Base-by-base conservation (phyloP, 2,888 invertebrate genomes). In the Cheilosia scutellata region DNA sequence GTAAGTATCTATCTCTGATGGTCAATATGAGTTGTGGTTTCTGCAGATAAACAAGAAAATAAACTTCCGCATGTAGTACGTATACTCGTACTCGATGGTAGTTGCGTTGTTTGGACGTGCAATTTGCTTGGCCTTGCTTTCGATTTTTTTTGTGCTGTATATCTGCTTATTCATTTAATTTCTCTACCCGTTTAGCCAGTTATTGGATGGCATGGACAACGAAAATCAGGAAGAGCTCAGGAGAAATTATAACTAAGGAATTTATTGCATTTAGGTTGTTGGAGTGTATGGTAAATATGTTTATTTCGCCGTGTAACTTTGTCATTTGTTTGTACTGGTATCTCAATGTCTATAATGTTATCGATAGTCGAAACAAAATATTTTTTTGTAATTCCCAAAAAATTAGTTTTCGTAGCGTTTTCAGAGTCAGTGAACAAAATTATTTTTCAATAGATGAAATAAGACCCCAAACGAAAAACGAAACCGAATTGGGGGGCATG, bases 121-220 rank as follows among this genome's bases (percentile, higher is more conserved):
- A 29, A 9, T 42, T 53, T 37, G n/a, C 6, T 68, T 42, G 53
- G 29, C 16, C 31, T 33, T 70, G 44, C 68, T 70, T 70, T 70
- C 68, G 57, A 70, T 70, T 44, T 31, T 57, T 20, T 68, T 68
- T 25, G 20, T 33, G 16, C 20, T 25, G 55, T 42, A 44, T 33
- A 13, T 57, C 13, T 6, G 13, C 44, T 25, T 53, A 25, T 25
- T 6, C n/a, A 5, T 6, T 53, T 33, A 44, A 57, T 70, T 70
- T 70, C 68, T 57, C 68, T 55, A 55, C 57, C 47, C 20, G 42
- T 68, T 68, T 20, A 44, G 55, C 31, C 4, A 55, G 68, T 68
- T 68, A 16, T 20, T 42, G 25, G 27, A n/a, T 25, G 37, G 25
- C 7, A 65, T 65, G 55, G 20, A 31, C 44, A 31, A 31, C 16